Percentiles rank a stretch among this genome's conserved stretches.
These are phyloP conservation scores for Tupaia chinensis DNA, from an alignment of 2,113 vertebrate genomes.

Conservation along the genomic window DNA sequence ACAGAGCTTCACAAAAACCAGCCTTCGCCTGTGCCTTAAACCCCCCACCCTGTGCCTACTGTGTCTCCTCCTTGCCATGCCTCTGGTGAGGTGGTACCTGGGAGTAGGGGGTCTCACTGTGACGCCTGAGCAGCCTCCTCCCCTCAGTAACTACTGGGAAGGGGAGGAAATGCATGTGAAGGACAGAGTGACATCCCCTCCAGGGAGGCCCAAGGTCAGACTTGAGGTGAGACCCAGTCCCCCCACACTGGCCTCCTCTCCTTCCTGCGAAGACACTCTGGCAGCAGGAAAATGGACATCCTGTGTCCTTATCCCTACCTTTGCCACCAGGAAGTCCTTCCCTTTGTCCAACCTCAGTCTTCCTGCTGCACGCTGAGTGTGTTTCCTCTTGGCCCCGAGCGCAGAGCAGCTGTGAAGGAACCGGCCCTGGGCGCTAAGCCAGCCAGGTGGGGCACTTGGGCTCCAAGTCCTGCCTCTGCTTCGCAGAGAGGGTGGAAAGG, in stretches of 20 bases:
- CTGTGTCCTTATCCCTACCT: background rate
- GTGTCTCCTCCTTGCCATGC: no score
- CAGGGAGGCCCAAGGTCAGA: background rate
- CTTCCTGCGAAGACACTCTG: background rate
- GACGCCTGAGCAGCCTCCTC: conserved; percentile 22
- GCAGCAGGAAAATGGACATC: conserved; percentile 61
- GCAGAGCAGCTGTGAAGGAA: background rate
- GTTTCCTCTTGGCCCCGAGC: background rate
- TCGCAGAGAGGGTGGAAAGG: fast-evolving
- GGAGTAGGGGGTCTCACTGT: background rate
- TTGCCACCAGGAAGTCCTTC: conserved; percentile 66
- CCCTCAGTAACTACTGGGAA: conserved; percentile 33
- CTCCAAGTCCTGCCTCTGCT: background rate
- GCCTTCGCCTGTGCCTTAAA: background rate
- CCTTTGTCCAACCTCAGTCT: conserved; percentile 34
- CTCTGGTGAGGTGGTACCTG: conserved; percentile 31
- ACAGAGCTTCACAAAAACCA: no score
- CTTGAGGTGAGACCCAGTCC: background rate
- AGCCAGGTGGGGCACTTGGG: background rate
- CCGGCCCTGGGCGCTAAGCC: background rate
- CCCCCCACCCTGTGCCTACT: background rate
- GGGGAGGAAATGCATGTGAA: background rate
- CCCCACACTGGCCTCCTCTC: background rate
- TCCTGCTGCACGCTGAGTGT: conserved; percentile 5
- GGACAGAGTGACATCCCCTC: background rate